Percentiles rank a stretch among this genome's conserved stretches.
Conservation (phyloP, 2,113 vertebrate species). For the Todiramphus chloris region DNA sequence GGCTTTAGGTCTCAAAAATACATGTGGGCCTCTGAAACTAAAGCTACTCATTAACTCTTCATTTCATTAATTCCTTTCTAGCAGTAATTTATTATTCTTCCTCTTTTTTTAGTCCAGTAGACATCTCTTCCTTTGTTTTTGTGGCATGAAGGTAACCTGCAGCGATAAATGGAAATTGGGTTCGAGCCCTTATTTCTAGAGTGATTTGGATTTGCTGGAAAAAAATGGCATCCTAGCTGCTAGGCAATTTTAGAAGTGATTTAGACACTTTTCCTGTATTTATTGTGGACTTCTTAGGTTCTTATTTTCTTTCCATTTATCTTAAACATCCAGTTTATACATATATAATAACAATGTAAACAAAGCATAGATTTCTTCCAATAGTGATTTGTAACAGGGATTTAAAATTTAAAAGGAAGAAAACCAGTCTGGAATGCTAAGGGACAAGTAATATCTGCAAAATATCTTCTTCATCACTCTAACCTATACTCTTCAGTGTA, state of each 20-base stretch:
- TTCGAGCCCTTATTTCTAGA: conserved; percentile 1
- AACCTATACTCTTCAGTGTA: neutral
- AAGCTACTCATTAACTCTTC: neutral
- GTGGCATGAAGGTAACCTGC: neutral
- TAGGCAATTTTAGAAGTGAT: neutral
- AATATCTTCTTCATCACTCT: neutral
- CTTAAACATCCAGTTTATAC: neutral
- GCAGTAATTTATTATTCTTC: neutral
- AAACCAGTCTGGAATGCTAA: neutral
- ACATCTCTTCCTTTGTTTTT: neutral
- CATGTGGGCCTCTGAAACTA: neutral
- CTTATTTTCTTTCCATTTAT: neutral
- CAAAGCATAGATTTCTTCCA: neutral
- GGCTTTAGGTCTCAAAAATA: neutral
- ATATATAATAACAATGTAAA: neutral
- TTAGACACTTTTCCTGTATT: neutral
- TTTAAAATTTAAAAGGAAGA: neutral
- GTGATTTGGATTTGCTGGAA: neutral
- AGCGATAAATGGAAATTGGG: neutral
- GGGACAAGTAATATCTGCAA: neutral
- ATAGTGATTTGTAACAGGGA: neutral
- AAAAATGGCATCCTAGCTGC: neutral
- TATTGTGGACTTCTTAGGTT: neutral
- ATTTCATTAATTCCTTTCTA: conserved; percentile 13
- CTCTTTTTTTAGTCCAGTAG: neutral